phyloP scores from a whole-genome alignment of 2,797 vertebrate genomes.

The Nothura maculosa region DNA sequence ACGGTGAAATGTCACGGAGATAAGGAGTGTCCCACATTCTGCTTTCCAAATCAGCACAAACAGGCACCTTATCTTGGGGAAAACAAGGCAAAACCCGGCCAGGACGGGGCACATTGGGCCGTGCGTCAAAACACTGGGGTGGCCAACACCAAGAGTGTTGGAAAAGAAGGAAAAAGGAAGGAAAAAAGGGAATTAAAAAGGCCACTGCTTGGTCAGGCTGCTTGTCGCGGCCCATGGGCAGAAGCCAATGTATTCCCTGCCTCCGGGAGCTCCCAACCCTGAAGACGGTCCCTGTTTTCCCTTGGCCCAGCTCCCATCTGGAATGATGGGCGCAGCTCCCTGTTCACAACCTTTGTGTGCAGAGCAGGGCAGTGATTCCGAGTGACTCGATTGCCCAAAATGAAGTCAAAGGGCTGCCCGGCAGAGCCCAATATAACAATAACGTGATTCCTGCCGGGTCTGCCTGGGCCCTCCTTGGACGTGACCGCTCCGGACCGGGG shows the following conservation, averaged over 20 bases:
- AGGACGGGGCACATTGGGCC: background rate
- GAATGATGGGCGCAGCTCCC: conserved; percentile 27
- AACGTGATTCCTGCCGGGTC: background rate
- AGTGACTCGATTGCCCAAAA: no score
- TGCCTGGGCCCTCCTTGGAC: fast-evolving
- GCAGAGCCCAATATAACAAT: background rate
- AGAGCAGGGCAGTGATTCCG: no score
- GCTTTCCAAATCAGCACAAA: background rate
- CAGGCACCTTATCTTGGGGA: background rate
- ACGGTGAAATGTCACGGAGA: background rate
- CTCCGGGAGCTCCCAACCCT: background rate
- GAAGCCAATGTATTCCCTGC: background rate
- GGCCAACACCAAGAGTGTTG: background rate
- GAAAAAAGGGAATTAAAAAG: no score
- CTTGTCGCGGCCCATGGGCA: background rate
- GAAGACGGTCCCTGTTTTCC: conserved; percentile 21
- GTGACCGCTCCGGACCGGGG: background rate
- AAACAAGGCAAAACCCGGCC: background rate
- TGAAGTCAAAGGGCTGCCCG: background rate
- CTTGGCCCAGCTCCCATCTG: conserved; percentile 23
- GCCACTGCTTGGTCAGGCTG: background rate
- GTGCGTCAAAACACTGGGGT: fast-evolving
- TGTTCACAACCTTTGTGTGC: background rate
- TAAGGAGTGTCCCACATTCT: conserved; percentile 9
- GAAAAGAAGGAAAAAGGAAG: background rate